Conservation (phyloP, 2,888 invertebrate genomes). For the Caenorhabditis macrosperma region DNA sequence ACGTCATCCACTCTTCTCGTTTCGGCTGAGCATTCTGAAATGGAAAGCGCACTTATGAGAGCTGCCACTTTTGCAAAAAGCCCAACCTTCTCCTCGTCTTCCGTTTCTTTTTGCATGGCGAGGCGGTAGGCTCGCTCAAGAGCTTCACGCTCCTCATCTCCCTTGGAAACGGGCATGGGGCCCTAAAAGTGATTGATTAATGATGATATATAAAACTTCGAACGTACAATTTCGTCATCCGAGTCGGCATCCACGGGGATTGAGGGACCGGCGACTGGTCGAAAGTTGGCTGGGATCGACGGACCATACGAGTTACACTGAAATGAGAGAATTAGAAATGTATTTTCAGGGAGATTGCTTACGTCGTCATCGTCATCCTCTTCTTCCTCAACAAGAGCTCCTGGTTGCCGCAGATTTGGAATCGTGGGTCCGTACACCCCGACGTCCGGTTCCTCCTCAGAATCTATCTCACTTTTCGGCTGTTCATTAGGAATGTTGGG, state of each 20-base stretch:
- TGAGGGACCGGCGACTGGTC: conserved; percentile 19
- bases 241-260: conserved; percentile 46
- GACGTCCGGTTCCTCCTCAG: neutral
- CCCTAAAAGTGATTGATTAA: conserved; percentile 37
- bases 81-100: conserved; percentile 55
- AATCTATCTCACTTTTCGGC: neutral
- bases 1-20: conserved; percentile 75
- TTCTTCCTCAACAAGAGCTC: neutral
- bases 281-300: conserved; percentile 40
- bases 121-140: conserved; percentile 35
- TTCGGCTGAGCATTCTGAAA: conserved; percentile 49
- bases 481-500: neutral
- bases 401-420: neutral
- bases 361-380: conserved; percentile 19
- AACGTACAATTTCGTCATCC: conserved; percentile 60
- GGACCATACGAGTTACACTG: conserved; percentile 45
- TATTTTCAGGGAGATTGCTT: conserved; percentile 1
- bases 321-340: neutral
- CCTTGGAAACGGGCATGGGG: conserved; percentile 51
- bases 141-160: conserved; percentile 45
- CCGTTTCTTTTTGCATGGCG: conserved; percentile 49
- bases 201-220: neutral
- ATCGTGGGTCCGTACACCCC: conserved; percentile 15
- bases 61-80: no score
- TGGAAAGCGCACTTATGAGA: no score